Percentiles rank a stretch among this genome's conserved stretches.
phyloP scores from a whole-genome alignment of 1,140 invertebrate species.

The Orius insidiosus region DNA sequence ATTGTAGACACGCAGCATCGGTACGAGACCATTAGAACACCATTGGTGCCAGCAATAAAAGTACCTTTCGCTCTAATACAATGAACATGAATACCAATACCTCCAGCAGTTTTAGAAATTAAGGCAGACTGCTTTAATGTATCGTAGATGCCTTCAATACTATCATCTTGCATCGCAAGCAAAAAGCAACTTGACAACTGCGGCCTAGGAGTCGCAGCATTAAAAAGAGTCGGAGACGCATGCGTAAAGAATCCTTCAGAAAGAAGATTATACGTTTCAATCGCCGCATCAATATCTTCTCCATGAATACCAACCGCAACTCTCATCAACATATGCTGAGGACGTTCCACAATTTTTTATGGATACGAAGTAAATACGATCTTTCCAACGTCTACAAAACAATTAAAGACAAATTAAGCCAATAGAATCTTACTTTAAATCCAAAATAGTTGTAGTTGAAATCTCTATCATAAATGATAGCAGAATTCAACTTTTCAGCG shows the following conservation, averaged over 20 bases:
- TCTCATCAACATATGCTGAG: slow-evolving; percentile 98
- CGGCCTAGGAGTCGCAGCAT: slow-evolving; percentile 77
- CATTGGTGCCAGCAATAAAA: slow-evolving; percentile 88
- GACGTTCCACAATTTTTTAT: slow-evolving; percentile 90
- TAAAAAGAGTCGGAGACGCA: slow-evolving; percentile 92
- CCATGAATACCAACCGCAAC: slow-evolving; percentile 93
- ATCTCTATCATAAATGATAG: slow-evolving; percentile 94
- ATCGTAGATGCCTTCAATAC: slow-evolving; percentile 96
- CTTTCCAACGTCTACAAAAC: slow-evolving; percentile 64
- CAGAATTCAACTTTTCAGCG: slow-evolving; percentile 79
- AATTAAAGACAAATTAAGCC: background rate
- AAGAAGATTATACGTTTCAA: slow-evolving; percentile 92
- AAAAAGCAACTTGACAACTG: slow-evolving; percentile 95
- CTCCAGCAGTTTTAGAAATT: slow-evolving; percentile 94
- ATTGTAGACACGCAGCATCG: slow-evolving; percentile 93
- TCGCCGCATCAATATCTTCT: slow-evolving; percentile 79
- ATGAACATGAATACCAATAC: slow-evolving; percentile 93
- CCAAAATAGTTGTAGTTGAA: slow-evolving; percentile 98
- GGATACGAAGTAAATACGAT: slow-evolving; percentile 87
- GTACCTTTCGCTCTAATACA: slow-evolving; percentile 85
- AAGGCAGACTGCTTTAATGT: slow-evolving; percentile 87
- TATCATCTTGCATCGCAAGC: slow-evolving; percentile 87
- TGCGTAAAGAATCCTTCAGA: slow-evolving; percentile 96
- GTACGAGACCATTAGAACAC: slow-evolving; percentile 93
- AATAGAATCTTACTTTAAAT: slow-evolving; percentile 52